phyloP scores from a whole-genome alignment of 2,888 invertebrate species.

The Melinaea menophilus region DNA sequence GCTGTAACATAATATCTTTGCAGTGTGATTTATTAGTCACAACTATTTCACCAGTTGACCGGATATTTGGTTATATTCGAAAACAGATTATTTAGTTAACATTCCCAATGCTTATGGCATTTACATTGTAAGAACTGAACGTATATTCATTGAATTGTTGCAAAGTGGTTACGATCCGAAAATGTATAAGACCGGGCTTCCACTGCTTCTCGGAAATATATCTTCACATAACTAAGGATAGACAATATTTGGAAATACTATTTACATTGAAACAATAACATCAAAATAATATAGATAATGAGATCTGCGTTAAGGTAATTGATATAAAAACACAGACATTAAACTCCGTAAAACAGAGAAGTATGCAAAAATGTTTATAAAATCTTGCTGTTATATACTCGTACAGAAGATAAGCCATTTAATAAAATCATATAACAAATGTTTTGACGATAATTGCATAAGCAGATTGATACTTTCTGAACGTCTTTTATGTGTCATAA shows the following conservation, averaged over 20 bases:
- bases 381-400: too few species aligned
- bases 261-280: too few species aligned
- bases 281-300: too few species aligned
- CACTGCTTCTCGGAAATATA: neutral
- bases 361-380: too few species aligned
- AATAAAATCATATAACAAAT: too few species aligned
- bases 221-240: neutral
- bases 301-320: too few species aligned
- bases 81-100: conserved; percentile 26
- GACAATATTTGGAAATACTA: too few species aligned
- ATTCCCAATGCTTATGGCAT: conserved; percentile 28
- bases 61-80: conserved; percentile 23
- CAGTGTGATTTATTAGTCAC: conserved; percentile 24
- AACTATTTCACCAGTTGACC: conserved; percentile 28
- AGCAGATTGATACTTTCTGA: neutral
- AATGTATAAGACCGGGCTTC: neutral
- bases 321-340: too few species aligned
- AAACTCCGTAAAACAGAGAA: too few species aligned
- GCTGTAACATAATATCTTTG: neutral
- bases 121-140: conserved; percentile 33
- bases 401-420: too few species aligned
- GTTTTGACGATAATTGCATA: too few species aligned
- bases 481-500: conserved; percentile 6
- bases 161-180: conserved; percentile 1
- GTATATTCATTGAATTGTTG: conserved; percentile 9